A percentile compares a stretch with the other conserved stretches of the same genome.
phyloP scores from a whole-genome alignment of 2,113 vertebrate species.

The Diadophis punctatus region DNA sequence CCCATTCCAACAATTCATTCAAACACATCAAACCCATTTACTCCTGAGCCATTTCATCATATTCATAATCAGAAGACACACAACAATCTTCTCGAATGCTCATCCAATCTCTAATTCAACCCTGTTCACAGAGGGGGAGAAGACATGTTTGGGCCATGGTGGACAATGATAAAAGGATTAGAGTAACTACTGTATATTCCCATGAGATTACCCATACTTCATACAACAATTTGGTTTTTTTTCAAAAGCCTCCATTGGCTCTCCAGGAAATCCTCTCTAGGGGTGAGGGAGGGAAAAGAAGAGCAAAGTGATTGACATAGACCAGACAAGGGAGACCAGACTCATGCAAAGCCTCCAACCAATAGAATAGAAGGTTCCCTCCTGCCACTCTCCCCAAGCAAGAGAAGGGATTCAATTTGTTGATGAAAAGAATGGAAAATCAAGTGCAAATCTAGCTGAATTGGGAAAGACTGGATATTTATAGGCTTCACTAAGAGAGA shows the following conservation, averaged over 20 bases:
- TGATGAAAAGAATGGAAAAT: not conserved
- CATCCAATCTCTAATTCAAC: not conserved
- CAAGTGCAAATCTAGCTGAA: not conserved
- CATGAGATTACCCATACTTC: not conserved
- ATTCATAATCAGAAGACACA: not conserved
- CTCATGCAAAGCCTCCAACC: not conserved
- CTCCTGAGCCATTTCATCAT: not conserved
- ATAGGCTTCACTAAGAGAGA: not conserved
- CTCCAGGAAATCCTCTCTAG: not conserved
- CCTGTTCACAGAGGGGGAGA: not conserved
- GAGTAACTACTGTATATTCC: not conserved
- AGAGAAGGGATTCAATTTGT: not conserved
- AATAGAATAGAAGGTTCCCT: not conserved
- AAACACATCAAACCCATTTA: not conserved
- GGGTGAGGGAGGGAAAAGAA: not conserved
- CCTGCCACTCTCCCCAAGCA: not conserved
- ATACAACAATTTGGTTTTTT: not conserved
- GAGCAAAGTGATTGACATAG: not conserved
- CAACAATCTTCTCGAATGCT: not conserved
- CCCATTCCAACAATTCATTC: not conserved
- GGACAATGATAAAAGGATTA: not conserved
- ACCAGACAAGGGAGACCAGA: not conserved
- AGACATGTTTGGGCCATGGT: not conserved
- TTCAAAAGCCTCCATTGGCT: not conserved
- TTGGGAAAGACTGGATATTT: not conserved